Base-by-base conservation (phyloP, 2,113 vertebrate genomes). In the Astur gentilis region DNA sequence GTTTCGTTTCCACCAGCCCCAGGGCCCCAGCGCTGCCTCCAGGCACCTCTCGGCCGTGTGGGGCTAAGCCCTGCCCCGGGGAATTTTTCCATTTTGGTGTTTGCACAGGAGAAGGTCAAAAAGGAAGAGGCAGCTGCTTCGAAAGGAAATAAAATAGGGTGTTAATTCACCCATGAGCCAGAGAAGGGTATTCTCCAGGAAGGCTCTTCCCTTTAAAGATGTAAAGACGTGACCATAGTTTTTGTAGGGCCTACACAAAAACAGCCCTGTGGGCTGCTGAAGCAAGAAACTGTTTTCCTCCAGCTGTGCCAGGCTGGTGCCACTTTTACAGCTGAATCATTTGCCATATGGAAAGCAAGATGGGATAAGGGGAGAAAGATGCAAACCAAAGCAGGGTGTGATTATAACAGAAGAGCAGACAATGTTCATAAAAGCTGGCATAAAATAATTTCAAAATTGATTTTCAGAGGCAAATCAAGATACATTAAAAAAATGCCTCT, bases 391-490 rank as follows among this genome's bases (percentile, higher is more conserved):
- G 73, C 4, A 5, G 85, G 82, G 66, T 83, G 76, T 67, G 83
- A 95, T 60, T 80, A 38, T 34, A 81, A 89, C 70, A 92, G 80
- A 26, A 75, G 65, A 78, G 45, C 71, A 90, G 94, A 69, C 85
- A 92, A 57, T 3, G 52, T 73, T 83, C 90, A 70, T 81, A 93
- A 83, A 94, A 86, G 66, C 79, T 83, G 80, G 67, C 50, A 34
- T 64, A 77, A 94, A 76, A 80, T 88, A 19, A 71, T 92, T 72
- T 77, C 45, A 65, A n/a, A 93, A 92, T 77, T 76, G 75, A 93
- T 86, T 95, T 94, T 93, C 19, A 80, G 90, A 95, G 58, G 42
- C 82, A 93, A 96, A 93, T 88, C 66, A 88, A 97, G 84, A 88
- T 10, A 66, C 19, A 27, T 40, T 81, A 50, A 57, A 61, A 31